Evolutionary conservation across 1,140 invertebrate genomes (phyloP).

Genomic region (Drosophila lowei): DNA sequence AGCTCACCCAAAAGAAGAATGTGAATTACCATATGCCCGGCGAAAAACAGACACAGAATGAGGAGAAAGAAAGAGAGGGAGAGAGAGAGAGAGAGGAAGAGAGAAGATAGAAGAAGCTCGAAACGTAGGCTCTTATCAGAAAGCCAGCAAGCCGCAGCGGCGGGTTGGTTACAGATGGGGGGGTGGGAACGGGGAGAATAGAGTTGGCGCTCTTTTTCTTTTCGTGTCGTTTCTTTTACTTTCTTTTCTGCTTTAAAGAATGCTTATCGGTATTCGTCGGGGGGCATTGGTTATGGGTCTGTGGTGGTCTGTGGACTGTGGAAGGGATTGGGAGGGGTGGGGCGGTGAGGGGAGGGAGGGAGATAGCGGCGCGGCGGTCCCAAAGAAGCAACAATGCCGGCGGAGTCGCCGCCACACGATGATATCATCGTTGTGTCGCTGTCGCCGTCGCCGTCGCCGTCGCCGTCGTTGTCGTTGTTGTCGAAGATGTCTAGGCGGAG

Average conservation of each 20-base stretch:
- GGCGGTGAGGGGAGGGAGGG: constrained; percentile 8
- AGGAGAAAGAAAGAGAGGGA: constrained; percentile 5
- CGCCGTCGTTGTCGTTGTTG: constrained; percentile 18
- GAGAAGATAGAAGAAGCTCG: constrained; percentile 1
- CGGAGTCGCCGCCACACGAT: constrained; percentile 50
- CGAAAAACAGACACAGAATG: constrained; percentile 20
- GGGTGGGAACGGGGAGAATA: neutral
- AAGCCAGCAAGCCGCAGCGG: neutral
- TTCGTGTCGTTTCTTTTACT: constrained; percentile 28
- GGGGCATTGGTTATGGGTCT: constrained; percentile 52
- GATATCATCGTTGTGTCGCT: constrained; percentile 65
- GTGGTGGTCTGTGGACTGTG: constrained; percentile 9
- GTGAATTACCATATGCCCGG: constrained; percentile 70
- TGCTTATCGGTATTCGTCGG: constrained; percentile 69
- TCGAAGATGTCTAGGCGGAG: constrained; percentile 59
- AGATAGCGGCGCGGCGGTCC: constrained; percentile 46
- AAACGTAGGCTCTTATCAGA: too few species aligned
- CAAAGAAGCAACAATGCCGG: constrained; percentile 45
- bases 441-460: constrained; percentile 20
- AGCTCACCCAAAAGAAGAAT: constrained; percentile 34
- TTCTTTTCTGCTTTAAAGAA: constrained; percentile 54
- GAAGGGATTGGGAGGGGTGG: constrained; percentile 27
- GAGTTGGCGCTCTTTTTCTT: constrained; percentile 39
- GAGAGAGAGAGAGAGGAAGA: constrained; percentile 10
- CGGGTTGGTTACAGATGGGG: constrained; percentile 1